Conservation (phyloP, 2,888 invertebrate species). For the Rhamnusium bicolor region DNA sequence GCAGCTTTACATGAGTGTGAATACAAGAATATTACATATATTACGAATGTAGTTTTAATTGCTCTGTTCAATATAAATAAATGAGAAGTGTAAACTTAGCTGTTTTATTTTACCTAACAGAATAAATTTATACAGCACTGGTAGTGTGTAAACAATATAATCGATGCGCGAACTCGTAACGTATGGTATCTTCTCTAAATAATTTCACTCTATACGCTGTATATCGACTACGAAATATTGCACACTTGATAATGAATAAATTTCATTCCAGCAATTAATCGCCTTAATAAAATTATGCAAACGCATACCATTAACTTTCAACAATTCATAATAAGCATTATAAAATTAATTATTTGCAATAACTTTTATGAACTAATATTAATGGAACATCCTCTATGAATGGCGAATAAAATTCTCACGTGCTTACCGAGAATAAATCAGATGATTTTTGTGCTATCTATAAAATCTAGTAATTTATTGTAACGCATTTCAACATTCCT, state of each 20-base stretch:
- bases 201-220: too few species aligned
- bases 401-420: conserved; percentile 59
- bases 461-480: conserved; percentile 59
- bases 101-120: too few species aligned
- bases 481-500: conserved; percentile 58
- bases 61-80: too few species aligned
- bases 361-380: conserved; percentile 45
- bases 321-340: conserved; percentile 37
- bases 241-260: background rate
- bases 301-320: conserved; percentile 26
- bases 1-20: too few species aligned
- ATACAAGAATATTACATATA: too few species aligned
- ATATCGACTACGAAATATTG: background rate
- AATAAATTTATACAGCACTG: too few species aligned
- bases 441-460: conserved; percentile 59
- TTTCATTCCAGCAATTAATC: background rate
- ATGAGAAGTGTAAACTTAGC: too few species aligned
- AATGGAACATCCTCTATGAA: conserved; percentile 54
- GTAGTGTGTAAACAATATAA: too few species aligned
- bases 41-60: too few species aligned
- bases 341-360: conserved; percentile 46
- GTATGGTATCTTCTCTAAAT: too few species aligned
- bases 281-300: conserved; percentile 12
- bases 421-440: conserved; percentile 57
- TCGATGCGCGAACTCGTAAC: too few species aligned